phyloP scores from a whole-genome alignment of 1,140 invertebrate genomes.

The Solen grandis region DNA sequence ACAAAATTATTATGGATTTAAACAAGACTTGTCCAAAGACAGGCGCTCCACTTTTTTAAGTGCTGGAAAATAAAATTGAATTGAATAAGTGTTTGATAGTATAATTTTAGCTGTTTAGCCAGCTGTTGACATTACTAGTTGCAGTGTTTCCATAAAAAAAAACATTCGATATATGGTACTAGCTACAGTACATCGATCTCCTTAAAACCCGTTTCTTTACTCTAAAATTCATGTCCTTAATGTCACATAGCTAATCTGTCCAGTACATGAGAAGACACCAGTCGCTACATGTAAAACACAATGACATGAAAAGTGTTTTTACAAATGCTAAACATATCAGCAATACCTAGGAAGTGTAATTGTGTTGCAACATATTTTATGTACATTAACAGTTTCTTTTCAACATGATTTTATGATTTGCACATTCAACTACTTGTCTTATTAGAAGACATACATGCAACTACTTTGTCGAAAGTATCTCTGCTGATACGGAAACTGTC shows the following conservation, averaged over 20 bases:
- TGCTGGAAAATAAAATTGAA: too few species aligned
- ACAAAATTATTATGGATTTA: too few species aligned
- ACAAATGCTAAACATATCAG: conserved; percentile 1
- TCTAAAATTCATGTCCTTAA: background rate
- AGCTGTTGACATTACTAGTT: too few species aligned
- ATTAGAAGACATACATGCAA: background rate
- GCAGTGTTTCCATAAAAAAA: too few species aligned
- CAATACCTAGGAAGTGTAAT: background rate
- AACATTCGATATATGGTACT: too few species aligned
- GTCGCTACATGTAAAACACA: background rate
- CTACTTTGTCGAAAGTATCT: conserved; percentile 10
- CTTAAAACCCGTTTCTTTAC: background rate
- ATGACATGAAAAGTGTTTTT: background rate
- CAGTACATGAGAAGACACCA: background rate
- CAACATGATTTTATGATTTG: background rate
- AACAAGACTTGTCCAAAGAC: too few species aligned
- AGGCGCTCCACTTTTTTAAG: too few species aligned
- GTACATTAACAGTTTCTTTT: background rate
- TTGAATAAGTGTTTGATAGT: too few species aligned
- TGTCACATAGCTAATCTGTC: background rate
- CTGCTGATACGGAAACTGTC: conserved; percentile 16
- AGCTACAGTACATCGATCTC: too few species aligned
- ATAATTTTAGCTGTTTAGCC: too few species aligned
- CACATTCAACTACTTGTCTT: too few species aligned
- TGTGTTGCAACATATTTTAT: background rate